Evolutionary conservation across 2,888 invertebrate genomes (phyloP).

Genomic region (Cyaniris semiargus): DNA sequence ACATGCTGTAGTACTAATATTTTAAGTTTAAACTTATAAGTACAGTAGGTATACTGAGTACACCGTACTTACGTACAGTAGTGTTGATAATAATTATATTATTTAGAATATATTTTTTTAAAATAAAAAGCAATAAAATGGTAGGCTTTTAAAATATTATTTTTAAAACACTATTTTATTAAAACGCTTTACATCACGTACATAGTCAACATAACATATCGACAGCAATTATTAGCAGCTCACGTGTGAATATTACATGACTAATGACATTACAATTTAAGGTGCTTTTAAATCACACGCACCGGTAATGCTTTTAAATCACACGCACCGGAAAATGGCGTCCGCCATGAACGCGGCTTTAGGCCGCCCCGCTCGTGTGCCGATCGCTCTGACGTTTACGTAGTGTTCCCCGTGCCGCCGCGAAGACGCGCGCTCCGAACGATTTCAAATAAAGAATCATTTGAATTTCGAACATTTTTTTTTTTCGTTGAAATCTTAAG

Average conservation of each 20-base stretch:
- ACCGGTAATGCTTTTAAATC: conserved; percentile 36
- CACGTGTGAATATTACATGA: not conserved
- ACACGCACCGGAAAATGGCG: conserved; percentile 48
- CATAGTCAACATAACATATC: not conserved
- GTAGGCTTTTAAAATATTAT: too few species aligned
- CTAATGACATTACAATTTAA: conserved; percentile 4
- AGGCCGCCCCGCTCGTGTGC: conserved; percentile 74
- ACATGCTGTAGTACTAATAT: too few species aligned
- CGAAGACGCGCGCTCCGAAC: conserved; percentile 60
- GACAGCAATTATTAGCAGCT: not conserved
- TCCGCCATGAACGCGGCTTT: conserved; percentile 54
- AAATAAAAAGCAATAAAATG: too few species aligned
- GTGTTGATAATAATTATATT: too few species aligned
- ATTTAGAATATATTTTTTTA: too few species aligned
- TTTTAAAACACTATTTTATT: too few species aligned
- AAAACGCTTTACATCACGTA: not conserved
- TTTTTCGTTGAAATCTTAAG: conserved; percentile 46
- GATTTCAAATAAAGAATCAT: conserved; percentile 43
- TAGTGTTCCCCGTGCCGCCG: conserved; percentile 74
- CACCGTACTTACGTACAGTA: too few species aligned
- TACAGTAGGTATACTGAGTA: too few species aligned
- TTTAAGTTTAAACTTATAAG: too few species aligned
- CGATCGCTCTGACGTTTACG: conserved; percentile 76
- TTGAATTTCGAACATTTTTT: conserved; percentile 46
- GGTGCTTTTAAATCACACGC: conserved; percentile 10